Evolutionary conservation across 1,140 invertebrate species (phyloP).

Genomic region (Drosophila nebulosa): DNA sequence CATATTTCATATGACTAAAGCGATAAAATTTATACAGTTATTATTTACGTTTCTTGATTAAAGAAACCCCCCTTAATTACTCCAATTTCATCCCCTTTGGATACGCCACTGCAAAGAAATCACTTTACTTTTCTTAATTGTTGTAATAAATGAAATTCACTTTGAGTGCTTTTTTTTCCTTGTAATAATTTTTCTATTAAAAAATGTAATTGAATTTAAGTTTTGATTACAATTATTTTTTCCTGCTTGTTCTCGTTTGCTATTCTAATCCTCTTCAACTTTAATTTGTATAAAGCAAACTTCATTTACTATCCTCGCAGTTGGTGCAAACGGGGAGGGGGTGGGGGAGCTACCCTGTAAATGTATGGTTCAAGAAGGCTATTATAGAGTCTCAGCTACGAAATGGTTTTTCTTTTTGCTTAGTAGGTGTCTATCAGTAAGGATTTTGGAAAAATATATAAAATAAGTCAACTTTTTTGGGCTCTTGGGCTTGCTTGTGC

Average conservation of each 20-base stretch:
- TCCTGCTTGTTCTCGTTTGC: not conserved
- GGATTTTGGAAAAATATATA: too few relatives aligned
- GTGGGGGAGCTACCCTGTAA: not conserved
- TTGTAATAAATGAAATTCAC: not conserved
- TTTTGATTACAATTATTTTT: not conserved
- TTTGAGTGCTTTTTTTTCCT: not conserved
- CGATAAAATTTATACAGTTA: too few relatives aligned
- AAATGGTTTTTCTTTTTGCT: too few relatives aligned
- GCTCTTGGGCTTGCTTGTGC: too few relatives aligned
- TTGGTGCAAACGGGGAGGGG: not conserved
- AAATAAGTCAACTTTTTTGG: too few relatives aligned
- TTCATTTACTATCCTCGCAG: not conserved
- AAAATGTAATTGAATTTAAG: conserved; percentile 6
- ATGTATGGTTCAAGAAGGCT: not conserved
- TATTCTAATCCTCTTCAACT: not conserved
- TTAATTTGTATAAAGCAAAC: conserved; percentile 4
- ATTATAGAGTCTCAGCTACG: not conserved
- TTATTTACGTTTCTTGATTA: too few relatives aligned
- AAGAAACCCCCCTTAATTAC: too few relatives aligned
- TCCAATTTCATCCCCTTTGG: too few relatives aligned
- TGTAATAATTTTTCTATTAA: not conserved
- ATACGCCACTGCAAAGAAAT: too few relatives aligned
- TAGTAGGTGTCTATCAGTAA: too few relatives aligned
- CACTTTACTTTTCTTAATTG: not conserved
- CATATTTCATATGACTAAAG: too few relatives aligned